A percentile compares a stretch with the other conserved stretches of the same genome.
These are phyloP conservation scores for Erithacus rubecula DNA, from an alignment of 2,797 vertebrate genomes.

Conservation along the genomic window DNA sequence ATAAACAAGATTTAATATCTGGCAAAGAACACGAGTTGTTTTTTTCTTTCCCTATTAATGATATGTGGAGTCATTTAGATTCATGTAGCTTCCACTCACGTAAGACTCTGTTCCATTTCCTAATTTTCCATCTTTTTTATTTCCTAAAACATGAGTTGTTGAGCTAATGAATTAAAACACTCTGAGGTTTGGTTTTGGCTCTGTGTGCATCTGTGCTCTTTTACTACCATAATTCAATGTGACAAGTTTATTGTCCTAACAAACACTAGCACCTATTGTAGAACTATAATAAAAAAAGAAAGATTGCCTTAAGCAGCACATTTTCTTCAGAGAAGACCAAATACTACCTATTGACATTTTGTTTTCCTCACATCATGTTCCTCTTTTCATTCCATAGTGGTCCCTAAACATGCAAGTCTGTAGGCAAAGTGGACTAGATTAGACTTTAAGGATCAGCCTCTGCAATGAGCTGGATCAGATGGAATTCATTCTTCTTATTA, in stretches of 20 bases:
- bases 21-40: constrained; percentile 53
- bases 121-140: constrained; percentile 72
- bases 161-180: constrained; percentile 73
- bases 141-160: constrained; percentile 74
- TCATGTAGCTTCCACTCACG: constrained; percentile 57
- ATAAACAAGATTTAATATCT: constrained; percentile 78
- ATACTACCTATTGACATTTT: background rate
- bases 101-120: constrained; percentile 67
- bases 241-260: constrained; percentile 77
- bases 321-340: constrained; percentile 3
- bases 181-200: constrained; percentile 73
- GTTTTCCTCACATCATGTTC: background rate
- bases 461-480: constrained; percentile 37
- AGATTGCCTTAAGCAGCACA: constrained; percentile 30
- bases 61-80: constrained; percentile 70
- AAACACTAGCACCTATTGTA: constrained; percentile 75
- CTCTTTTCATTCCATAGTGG: background rate
- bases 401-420: constrained; percentile 18
- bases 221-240: constrained; percentile 73
- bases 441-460: constrained; percentile 21
- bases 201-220: constrained; percentile 68
- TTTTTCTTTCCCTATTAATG: constrained; percentile 29
- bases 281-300: constrained; percentile 59
- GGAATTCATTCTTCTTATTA: constrained; percentile 39
- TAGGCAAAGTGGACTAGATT: constrained; percentile 33